Percentiles rank a stretch among this genome's conserved stretches.
These are phyloP conservation scores for Protonemura montana DNA, from an alignment of 2,888 invertebrate species.

Conservation along the genomic window DNA sequence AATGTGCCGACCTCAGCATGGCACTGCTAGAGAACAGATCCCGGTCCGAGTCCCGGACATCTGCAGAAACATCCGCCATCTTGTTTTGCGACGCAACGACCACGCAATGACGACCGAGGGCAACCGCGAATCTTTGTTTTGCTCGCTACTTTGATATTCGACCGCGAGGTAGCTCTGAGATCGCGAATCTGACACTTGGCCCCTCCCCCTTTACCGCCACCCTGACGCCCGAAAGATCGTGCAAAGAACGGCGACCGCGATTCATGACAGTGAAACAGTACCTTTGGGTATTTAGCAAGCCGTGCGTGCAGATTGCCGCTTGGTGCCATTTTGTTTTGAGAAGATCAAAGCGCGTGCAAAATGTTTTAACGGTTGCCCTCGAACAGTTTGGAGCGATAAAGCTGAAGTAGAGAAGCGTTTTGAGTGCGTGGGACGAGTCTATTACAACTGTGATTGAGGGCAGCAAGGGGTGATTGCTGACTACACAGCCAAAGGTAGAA, in stretches of 20 bases:
- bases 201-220: too few species aligned
- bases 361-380: slow-evolving; percentile 40
- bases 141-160: background rate
- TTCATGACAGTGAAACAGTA: slow-evolving; percentile 42
- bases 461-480: background rate
- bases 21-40: slow-evolving; percentile 47
- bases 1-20: slow-evolving; percentile 43
- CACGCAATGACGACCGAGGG: slow-evolving; percentile 28
- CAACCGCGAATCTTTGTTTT: slow-evolving; percentile 22
- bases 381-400: slow-evolving; percentile 8
- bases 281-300: slow-evolving; percentile 38
- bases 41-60: slow-evolving; percentile 49
- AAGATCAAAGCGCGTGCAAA: background rate
- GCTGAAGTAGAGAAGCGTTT: slow-evolving; percentile 40
- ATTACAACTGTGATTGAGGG: too few species aligned
- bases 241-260: background rate
- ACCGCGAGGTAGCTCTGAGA: too few species aligned
- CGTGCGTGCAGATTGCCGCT: background rate
- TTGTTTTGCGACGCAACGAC: background rate
- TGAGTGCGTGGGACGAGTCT: too few species aligned
- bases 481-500: slow-evolving; percentile 28
- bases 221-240: background rate
- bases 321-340: background rate
- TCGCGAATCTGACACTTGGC: too few species aligned
- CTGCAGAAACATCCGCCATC: slow-evolving; percentile 40